A percentile compares a stretch with the other conserved stretches of the same genome.
Evolutionary conservation across 2,888 invertebrate species (phyloP).

Genomic region (Drosophila sordidapex): DNA sequence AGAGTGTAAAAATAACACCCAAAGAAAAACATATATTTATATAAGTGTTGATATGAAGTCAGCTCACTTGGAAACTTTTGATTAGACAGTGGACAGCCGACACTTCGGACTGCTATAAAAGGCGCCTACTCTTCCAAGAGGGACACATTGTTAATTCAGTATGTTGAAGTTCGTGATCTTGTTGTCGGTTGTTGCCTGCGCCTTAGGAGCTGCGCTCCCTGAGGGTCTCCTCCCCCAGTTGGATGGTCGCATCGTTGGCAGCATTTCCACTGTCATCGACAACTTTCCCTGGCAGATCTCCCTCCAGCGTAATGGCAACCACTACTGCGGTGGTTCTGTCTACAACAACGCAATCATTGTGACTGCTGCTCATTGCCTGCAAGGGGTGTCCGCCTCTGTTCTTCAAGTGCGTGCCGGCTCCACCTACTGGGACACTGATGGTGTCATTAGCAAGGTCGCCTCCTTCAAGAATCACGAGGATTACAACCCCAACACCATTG

Average conservation of each 20-base stretch:
- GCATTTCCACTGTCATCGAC: constrained; percentile 63
- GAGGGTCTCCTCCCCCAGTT: constrained; percentile 71
- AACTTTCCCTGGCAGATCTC: constrained; percentile 78
- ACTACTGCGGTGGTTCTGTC: constrained; percentile 87
- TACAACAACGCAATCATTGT: constrained; percentile 85
- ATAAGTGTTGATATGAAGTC: no score
- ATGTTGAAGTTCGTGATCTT: constrained; percentile 75
- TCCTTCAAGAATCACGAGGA: no score
- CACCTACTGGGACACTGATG: constrained; percentile 48
- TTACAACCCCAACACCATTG: no score
- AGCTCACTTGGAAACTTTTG: no score
- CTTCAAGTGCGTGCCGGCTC: constrained; percentile 86
- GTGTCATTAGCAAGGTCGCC: no score
- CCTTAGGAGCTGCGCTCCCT: constrained; percentile 66
- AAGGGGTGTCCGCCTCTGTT: constrained; percentile 57
- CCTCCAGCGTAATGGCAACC: constrained; percentile 82
- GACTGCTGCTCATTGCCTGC: constrained; percentile 88
- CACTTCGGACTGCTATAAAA: no score
- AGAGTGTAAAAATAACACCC: no score
- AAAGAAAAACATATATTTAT: no score
- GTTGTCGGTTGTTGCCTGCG: constrained; percentile 65
- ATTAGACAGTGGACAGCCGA: no score
- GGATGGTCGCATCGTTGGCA: constrained; percentile 82
- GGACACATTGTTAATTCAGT: constrained; percentile 8
- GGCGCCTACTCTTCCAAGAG: no score